These are phyloP conservation scores for Girardia tigrina DNA, from an alignment of 2,888 invertebrate species.

Conservation along the genomic window DNA sequence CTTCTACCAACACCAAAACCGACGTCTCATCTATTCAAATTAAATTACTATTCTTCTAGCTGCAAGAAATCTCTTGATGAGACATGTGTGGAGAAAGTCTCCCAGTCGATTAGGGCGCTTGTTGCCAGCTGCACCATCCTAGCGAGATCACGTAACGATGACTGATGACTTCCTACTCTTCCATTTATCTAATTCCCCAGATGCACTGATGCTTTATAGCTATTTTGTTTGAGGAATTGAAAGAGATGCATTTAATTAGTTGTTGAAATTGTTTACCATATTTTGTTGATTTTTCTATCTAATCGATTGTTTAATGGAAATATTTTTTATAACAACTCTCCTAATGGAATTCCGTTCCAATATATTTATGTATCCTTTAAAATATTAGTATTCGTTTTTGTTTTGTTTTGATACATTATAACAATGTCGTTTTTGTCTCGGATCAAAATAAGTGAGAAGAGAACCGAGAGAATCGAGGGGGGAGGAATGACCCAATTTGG, in stretches of 20 bases:
- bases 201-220: not conserved
- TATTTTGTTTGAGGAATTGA: not conserved
- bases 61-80: constrained; percentile 15
- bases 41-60: constrained; percentile 14
- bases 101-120: not conserved
- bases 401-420: too few relatives aligned
- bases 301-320: not conserved
- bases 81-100: not conserved
- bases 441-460: too few relatives aligned
- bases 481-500: too few relatives aligned
- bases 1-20: not conserved
- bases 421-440: too few relatives aligned
- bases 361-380: not conserved
- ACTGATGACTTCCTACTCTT: constrained; percentile 13
- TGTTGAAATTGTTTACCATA: constrained; percentile 23
- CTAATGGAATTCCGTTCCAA: not conserved
- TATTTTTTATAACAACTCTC: not conserved
- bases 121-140: not conserved
- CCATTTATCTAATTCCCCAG: constrained; percentile 14
- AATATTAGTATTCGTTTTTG: too few relatives aligned
- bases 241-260: constrained; percentile 11
- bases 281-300: not conserved
- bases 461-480: too few relatives aligned
- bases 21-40: constrained; percentile 20
- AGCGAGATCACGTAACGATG: not conserved